These are phyloP conservation scores for Tachysurus fulvidraco DNA, from an alignment of 2,113 vertebrate genomes.

Conservation along the genomic window DNA sequence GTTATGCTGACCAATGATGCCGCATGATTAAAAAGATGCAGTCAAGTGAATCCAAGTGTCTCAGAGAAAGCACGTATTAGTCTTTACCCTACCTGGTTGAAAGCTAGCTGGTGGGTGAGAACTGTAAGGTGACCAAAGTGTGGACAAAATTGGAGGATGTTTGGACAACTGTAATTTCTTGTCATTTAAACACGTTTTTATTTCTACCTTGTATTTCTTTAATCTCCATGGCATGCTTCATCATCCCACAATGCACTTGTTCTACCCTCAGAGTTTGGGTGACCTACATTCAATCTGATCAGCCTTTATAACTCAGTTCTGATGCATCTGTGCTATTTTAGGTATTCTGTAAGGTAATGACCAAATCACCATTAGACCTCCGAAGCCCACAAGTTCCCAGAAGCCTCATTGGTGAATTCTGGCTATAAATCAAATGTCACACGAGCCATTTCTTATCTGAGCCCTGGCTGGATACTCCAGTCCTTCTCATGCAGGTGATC, in stretches of 20 bases:
- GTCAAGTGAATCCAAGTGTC: background rate
- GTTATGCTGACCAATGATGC: background rate
- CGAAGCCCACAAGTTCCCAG: background rate
- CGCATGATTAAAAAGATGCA: background rate
- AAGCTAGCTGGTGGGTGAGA: background rate
- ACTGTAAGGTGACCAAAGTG: background rate
- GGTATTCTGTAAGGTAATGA: conserved; percentile 22
- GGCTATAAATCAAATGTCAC: conserved; percentile 37
- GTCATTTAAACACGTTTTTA: background rate
- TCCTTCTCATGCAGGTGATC: conserved; percentile 50
- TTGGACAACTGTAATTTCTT: background rate
- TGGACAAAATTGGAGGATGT: background rate
- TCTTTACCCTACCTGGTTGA: background rate
- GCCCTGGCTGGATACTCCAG: conserved; percentile 36
- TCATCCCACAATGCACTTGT: conserved; percentile 28
- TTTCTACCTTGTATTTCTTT: background rate
- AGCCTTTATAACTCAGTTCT: conserved; percentile 34
- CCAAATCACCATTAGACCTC: conserved; percentile 46
- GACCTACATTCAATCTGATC: conserved; percentile 39
- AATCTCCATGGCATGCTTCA: background rate
- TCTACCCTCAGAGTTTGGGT: conserved; percentile 29
- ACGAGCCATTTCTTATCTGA: conserved; percentile 19
- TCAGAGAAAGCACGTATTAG: background rate
- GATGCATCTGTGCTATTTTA: conserved; percentile 32
- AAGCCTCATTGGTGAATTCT: conserved; percentile 3